phyloP scores from a whole-genome alignment of 2,888 invertebrate species.

The Trachelus stipa region DNA sequence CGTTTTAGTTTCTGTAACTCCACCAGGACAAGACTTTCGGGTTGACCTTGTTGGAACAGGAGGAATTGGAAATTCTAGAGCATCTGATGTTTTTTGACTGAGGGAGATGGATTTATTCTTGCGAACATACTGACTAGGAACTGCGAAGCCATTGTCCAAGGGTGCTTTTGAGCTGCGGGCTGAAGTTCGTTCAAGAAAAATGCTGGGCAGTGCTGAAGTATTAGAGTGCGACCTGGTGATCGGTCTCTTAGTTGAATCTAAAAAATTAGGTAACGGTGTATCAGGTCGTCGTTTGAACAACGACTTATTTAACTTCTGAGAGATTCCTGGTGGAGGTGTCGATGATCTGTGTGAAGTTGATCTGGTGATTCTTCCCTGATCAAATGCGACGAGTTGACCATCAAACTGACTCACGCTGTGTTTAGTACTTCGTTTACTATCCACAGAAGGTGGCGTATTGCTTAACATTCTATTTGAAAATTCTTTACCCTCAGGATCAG shows the following conservation, averaged over 20 bases:
- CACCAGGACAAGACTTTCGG: background rate
- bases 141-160: conserved; percentile 49
- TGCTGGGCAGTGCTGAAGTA: conserved; percentile 6
- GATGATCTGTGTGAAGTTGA: conserved; percentile 24
- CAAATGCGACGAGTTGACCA: conserved; percentile 10
- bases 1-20: background rate
- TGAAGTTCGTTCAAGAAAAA: conserved; percentile 34
- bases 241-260: conserved; percentile 22
- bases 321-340: conserved; percentile 13
- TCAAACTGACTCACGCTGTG: conserved; percentile 5
- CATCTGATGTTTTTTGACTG: conserved; percentile 11
- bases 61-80: background rate
- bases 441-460: background rate
- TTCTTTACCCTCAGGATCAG: background rate
- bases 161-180: conserved; percentile 40
- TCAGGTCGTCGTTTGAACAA: conserved; percentile 42
- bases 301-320: background rate
- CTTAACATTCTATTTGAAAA: background rate
- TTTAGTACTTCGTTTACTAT: conserved; percentile 9
- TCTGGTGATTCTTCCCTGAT: conserved; percentile 35
- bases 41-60: background rate
- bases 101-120: conserved; percentile 28
- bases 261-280: conserved; percentile 47
- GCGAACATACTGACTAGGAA: conserved; percentile 32
- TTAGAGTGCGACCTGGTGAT: conserved; percentile 30